Evolutionary conservation across 1,140 invertebrate species (phyloP), one percentile per base, ranked within the genome.

Genomic region (Drosophila azteca): DNA sequence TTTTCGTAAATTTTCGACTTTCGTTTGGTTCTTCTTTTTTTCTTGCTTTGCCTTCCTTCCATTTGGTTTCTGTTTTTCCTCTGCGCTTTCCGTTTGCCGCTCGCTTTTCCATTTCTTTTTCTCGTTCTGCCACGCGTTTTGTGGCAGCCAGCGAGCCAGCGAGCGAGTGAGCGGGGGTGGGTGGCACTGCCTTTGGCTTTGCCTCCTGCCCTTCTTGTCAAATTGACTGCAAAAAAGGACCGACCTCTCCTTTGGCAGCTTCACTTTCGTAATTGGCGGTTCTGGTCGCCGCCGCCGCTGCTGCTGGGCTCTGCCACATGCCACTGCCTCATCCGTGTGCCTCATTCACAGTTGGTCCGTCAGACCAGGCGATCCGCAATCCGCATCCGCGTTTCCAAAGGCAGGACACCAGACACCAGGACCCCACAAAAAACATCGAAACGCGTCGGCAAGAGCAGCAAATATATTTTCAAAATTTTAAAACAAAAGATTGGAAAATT

Each of bases 221-320:
- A 89, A 87, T 90, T 90, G 90, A 90, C 90, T 90, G 79, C 90
- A 80, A 90, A 81, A 87, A 90, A 87, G 90, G 89, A 90, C 90
- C 83, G 9, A 39, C 35, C 35, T 88, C 83, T 88, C 63, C 83
- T 83, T 13, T 87, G 82, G 81, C 87, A 87, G 90, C 89, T 90
- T 90, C 82, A 90, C 90, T 90, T 90, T 90, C 80, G 77, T 90
- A 90, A 90, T 90, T 90, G 90, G 90, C 87, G 90, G 90, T 89
- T 39, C 81, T 88, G 87, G 72, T 84, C 72, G 73, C 73, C 69
- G 73, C 73, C 69, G 35, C 35, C 35, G 35, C 35, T 11, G 35
- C 67, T 70, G 67, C 67, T 70, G 60, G 62, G 75, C 62, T 82
- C 64, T 79, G 77, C 55, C 77, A 68, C 35, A 39, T 39, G 72